Evolutionary conservation across 2,888 invertebrate species (phyloP), one percentile per base, ranked within the genome.

Genomic region (Drosophila fungiperda): DNA sequence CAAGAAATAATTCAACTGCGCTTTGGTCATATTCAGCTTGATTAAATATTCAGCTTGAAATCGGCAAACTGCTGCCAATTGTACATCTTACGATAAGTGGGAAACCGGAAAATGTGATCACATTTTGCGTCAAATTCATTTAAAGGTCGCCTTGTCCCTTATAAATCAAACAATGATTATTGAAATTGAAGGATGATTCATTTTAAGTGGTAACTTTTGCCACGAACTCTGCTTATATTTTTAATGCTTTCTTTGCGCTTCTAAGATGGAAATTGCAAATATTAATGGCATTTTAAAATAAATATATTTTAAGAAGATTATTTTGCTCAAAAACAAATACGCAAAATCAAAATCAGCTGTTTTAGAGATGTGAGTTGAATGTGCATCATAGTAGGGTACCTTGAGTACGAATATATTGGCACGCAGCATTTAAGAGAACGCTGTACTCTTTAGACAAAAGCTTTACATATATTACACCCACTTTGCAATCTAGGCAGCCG

Each of bases 401-500:
- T 36, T 15, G 36, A 36, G 36, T 15, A 36, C 15, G 36, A 36
- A 35, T 35, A 35, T 15, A 12, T 35, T 15, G n/a, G n/a, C n/a
- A n/a, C n/a, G n/a, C n/a, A n/a, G n/a, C n/a, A n/a, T n/a, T 20
- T 20, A 45, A 20, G 45, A 45, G 45, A 20, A 23, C 12, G 15
- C 7, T 45, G 1, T 45, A 3, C 15, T 45, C 20, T 15, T n/a
- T 23, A 8, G 7, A 45, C 7, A 23, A 45, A 45, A 45, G 45
- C 45, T 15, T 23, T 3, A 12, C 20, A 45, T 45, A 20, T 45
- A 20, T 20, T 20, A 23, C 73, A 17, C 73, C 78, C 73, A 45
- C 87, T 77, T 73, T 83, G 88, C 90, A 88, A 89, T 90, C 82
- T 87, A 76, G 72, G 74, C 73, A 73, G 78, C 71, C 78, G 73